Conservation (phyloP, 1,140 invertebrate genomes). For the Daktulosphaira vitifoliae region DNA sequence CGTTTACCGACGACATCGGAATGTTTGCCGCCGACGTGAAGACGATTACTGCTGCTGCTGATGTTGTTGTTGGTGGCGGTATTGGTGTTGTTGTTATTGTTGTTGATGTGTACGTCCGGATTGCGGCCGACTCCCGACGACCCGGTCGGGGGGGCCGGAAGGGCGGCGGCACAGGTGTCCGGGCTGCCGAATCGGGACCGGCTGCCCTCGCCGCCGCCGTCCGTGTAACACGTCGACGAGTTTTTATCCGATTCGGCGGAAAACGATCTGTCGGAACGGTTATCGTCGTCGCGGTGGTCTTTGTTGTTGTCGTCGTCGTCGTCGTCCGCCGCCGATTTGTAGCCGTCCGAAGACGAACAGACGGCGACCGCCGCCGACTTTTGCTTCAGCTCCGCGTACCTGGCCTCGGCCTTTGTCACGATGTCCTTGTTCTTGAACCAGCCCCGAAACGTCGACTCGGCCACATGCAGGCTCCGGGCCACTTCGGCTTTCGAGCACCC, state of each 20-base stretch:
- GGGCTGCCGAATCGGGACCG: slow-evolving; percentile 8
- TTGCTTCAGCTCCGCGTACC: slow-evolving; percentile 17
- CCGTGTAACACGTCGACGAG: slow-evolving; percentile 7
- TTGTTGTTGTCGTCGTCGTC: too few relatives aligned
- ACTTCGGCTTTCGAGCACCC: slow-evolving; percentile 21
- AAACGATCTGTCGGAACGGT: slow-evolving; percentile 5
- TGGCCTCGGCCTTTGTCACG: slow-evolving; percentile 15
- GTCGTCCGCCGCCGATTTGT: too few relatives aligned
- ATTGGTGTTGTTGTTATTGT: neutral
- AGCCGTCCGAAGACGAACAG: slow-evolving; percentile 19
- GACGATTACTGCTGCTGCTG: neutral
- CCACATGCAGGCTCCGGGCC: slow-evolving; percentile 23
- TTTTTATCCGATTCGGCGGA: slow-evolving; percentile 14
- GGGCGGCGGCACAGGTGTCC: neutral
- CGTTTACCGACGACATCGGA: too few relatives aligned
- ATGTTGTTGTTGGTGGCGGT: neutral
- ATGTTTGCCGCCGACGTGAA: too few relatives aligned
- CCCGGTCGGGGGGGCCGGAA: neutral
- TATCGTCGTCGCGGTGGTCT: too few relatives aligned
- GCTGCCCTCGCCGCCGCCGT: slow-evolving; percentile 3
- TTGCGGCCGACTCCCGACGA: neutral
- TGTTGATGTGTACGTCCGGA: neutral
- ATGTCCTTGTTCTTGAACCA: slow-evolving; percentile 32
- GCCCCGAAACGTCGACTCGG: slow-evolving; percentile 24
- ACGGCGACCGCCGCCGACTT: neutral